Base-by-base conservation (phyloP, 2,888 invertebrate species). In the Eristalis tenax region DNA sequence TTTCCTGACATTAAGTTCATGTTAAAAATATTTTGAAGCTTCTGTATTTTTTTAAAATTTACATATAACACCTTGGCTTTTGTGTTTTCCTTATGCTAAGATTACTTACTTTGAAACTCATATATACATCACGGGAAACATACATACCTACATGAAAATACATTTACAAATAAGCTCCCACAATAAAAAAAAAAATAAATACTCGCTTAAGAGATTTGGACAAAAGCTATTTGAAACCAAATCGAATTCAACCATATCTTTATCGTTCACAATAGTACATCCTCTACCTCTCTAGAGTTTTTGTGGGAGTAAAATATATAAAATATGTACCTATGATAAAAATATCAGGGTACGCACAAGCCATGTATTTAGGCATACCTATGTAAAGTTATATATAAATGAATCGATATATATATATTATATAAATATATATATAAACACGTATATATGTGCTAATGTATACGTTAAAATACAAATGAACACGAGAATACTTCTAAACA, bases 201-300 rank as follows among this genome's bases (percentile, higher is more conserved):
- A 35, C 35, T 13, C 38, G 3, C 38, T 13, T 13, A 38, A n/a
- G 13, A n/a, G n/a, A 40, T 40, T 1, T 40, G 4, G 4, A 13
- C 4, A 4, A 4, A 40, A 13, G 40, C 40, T 13, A 40, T 79
- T 79, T 40, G 13, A 22, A 26, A 71, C 15, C 40, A 79, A 65
- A 43, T 18, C 65, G 43, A 65, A 71, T 57, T 65, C 71, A 28
- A 26, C 15, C 32, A 43, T 64, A 43, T 32, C 57, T 38, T 59
- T 71, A 63, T 65, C 22, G 59, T 71, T 59, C 79, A 71, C 65
- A 43, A 68, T 78, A 43, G n/a, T 5, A n/a, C 35, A 35, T 15
- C 63, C 56, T 15, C 10, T n/a, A 28, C 70, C 22, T 43, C 18
- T 15, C 71, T 13, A 40, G 23, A 71, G 32, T 79, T 57, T 71